Evolutionary conservation across 2,113 vertebrate species (phyloP).

Genomic region (Siniperca knerii): DNA sequence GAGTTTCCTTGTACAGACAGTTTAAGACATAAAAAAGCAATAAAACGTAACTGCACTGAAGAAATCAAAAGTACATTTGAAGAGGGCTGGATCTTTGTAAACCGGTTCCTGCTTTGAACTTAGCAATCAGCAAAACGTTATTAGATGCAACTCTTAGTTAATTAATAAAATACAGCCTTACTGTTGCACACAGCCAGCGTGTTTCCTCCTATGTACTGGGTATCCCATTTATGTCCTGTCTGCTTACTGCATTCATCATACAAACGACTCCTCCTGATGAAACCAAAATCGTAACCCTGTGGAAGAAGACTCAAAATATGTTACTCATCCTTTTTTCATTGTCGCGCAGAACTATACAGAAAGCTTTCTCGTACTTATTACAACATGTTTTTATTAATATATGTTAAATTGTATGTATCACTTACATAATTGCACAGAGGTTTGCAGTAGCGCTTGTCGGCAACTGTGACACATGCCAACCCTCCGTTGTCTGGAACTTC

Average conservation of each 20-base stretch:
- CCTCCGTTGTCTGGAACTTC: constrained; percentile 77
- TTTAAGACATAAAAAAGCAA: not conserved
- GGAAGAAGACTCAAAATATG: not conserved
- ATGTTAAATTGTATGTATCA: not conserved
- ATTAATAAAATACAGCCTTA: constrained; percentile 57
- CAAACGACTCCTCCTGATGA: constrained; percentile 78
- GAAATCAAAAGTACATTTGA: not conserved
- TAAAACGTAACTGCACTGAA: not conserved
- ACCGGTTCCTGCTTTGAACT: not conserved
- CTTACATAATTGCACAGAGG: constrained; percentile 86
- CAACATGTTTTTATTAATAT: not conserved
- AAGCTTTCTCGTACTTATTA: not conserved
- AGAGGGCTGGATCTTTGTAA: not conserved
- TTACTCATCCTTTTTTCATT: not conserved
- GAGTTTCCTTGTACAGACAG: not conserved
- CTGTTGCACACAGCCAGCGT: constrained; percentile 80
- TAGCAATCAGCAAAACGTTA: not conserved
- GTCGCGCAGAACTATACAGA: not conserved
- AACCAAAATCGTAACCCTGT: constrained; percentile 87
- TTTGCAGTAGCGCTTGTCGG: constrained; percentile 83
- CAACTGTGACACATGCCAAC: constrained; percentile 76
- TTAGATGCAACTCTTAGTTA: not conserved
- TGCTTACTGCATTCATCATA: constrained; percentile 78
- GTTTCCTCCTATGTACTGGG: constrained; percentile 72
- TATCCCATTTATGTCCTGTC: constrained; percentile 75